A percentile compares a stretch with the other conserved stretches of the same genome.
Evolutionary conservation across 2,113 vertebrate species (phyloP).

Genomic region (Pelodiscus sinensis): DNA sequence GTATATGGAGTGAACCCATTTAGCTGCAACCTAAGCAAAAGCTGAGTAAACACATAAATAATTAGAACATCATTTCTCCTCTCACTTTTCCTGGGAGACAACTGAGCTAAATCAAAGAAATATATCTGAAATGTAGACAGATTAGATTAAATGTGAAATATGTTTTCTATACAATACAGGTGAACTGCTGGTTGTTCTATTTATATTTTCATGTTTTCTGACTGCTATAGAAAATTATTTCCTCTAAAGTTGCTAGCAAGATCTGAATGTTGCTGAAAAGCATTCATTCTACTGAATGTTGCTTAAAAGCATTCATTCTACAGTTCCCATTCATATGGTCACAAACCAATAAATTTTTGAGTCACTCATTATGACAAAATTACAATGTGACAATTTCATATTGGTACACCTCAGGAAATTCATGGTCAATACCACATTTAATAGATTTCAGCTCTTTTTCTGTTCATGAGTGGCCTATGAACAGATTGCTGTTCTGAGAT

Average conservation of each 20-base stretch:
- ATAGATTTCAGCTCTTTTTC: neutral
- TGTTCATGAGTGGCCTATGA: neutral
- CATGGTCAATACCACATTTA: neutral
- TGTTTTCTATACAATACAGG: constrained; percentile 26
- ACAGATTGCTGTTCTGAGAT: neutral
- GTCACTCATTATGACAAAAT: neutral
- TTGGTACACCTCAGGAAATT: neutral
- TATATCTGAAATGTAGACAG: constrained; percentile 38
- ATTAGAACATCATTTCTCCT: constrained; percentile 22
- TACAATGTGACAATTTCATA: neutral
- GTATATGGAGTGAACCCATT: neutral
- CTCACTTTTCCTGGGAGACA: constrained; percentile 1
- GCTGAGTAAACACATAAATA: constrained; percentile 44
- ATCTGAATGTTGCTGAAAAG: constrained; percentile 1
- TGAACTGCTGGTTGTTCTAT: constrained; percentile 48
- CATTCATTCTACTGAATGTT: neutral
- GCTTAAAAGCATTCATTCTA: neutral
- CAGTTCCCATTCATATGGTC: neutral
- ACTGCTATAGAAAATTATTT: constrained; percentile 49
- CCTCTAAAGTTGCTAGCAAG: constrained; percentile 8
- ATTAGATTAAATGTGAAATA: constrained; percentile 55
- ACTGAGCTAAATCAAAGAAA: constrained; percentile 28
- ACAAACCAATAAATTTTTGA: neutral
- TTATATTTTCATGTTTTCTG: constrained; percentile 42
- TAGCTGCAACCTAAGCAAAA: constrained; percentile 16